A percentile compares a stretch with the other conserved stretches of the same genome.
Evolutionary conservation across 2,113 vertebrate genomes (phyloP).

Genomic region (Seriola quinqueradiata): DNA sequence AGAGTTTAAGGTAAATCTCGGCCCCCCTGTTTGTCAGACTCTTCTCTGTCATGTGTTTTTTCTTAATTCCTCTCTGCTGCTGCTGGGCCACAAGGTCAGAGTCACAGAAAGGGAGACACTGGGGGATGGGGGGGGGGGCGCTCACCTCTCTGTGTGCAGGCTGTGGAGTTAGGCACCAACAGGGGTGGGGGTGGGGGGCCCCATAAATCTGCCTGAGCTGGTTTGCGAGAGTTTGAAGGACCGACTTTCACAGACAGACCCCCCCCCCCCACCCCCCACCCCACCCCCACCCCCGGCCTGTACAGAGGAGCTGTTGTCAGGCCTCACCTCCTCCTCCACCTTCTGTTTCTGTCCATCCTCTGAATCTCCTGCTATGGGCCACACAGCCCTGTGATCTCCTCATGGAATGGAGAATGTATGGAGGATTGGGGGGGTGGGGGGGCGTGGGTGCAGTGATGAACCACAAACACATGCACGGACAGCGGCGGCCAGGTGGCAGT

Average conservation of each 20-base stretch:
- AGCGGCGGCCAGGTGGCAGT: too few relatives aligned
- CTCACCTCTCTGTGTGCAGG: slow-evolving; percentile 14
- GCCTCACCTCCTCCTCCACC: slow-evolving; percentile 4
- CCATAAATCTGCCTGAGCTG: slow-evolving; percentile 70
- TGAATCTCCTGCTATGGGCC: neutral
- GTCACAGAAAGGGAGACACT: slow-evolving; percentile 60
- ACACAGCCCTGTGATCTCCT: slow-evolving; percentile 52
- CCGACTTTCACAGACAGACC: slow-evolving; percentile 43
- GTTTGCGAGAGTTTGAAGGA: slow-evolving; percentile 70
- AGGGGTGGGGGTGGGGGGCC: slow-evolving; percentile 20
- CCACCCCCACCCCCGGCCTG: neutral
- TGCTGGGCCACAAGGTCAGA: slow-evolving; percentile 65
- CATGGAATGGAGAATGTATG: slow-evolving; percentile 61
- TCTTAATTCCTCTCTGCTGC: slow-evolving; percentile 66
- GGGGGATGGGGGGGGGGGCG: slow-evolving; percentile 50
- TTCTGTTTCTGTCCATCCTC: slow-evolving; percentile 60
- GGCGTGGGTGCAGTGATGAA: neutral
- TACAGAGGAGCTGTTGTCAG: slow-evolving; percentile 66
- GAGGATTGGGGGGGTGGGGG: too few relatives aligned
- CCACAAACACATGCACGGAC: slow-evolving; percentile 36
- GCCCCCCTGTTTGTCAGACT: slow-evolving; percentile 24
- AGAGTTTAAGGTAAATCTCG: neutral
- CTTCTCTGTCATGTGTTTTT: slow-evolving; percentile 50
- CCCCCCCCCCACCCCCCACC: neutral
- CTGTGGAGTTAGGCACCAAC: slow-evolving; percentile 35